Base-by-base conservation (phyloP, 2,797 vertebrate genomes). In the Hafferia zeledoni region DNA sequence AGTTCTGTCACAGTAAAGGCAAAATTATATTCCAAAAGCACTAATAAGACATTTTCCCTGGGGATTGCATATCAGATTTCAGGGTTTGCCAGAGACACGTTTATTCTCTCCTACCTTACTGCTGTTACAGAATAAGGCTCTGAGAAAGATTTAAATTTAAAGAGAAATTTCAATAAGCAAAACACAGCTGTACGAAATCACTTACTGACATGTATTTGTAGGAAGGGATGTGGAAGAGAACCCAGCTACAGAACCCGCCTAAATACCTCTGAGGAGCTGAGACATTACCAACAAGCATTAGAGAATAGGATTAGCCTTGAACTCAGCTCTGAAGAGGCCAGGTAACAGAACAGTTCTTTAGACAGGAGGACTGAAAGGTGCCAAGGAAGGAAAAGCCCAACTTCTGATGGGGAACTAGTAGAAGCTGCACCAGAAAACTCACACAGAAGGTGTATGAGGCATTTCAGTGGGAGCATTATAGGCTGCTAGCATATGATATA, bases 11-110 rank as follows among this genome's bases (percentile, higher is more conserved):
- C 27, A 65, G n/a, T 24, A 78, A 63, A 86, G 28, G 59, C 43
- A 75, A 83, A 84, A 76, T 88, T 80, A 55, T 49, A 69, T 53
- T 86, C 52, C 27, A 70, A 82, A 92, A 77, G 33, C 41, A 77
- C 71, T 70, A 90, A 76, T 19, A 81, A 35, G 37, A 27, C 15
- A 56, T 64, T 82, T 90, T 95, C 87, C 33, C 59, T 83, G 55
- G 30, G 44, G 52, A 79, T 11, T 87, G 44, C 22, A 41, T 86
- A 81, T 68, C 47, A 70, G 60, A 79, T 79, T 91, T 86, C 39
- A 75, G 41, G 65, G 41, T 70, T 87, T 84, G n/a, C 50, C 44
- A 52, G 39, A 80, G 15, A 69, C 3, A 2, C 11, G n/a, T 74
- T 83, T 72, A 55, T 72, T 78, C 68, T 63, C 25, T 91, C 39